These are phyloP conservation scores for Spizaetus ornatus DNA, from an alignment of 2,113 vertebrate species.

Conservation along the genomic window DNA sequence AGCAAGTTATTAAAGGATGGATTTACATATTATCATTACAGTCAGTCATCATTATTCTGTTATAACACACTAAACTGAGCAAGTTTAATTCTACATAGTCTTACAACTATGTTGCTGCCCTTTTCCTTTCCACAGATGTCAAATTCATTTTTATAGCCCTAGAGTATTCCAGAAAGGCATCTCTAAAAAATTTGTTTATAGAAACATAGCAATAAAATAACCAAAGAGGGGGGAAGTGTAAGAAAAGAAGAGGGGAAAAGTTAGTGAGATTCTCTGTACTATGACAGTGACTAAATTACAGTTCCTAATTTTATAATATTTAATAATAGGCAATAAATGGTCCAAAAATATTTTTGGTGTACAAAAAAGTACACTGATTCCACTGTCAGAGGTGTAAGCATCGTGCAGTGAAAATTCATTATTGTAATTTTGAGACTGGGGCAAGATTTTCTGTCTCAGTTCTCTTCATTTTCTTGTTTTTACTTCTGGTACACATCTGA, in stretches of 20 bases:
- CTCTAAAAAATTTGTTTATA: not conserved
- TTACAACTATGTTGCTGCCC: not conserved
- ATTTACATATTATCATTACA: conserved; percentile 44
- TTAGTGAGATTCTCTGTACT: not conserved
- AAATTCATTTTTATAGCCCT: not conserved
- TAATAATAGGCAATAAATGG: not conserved
- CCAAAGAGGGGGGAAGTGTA: not conserved
- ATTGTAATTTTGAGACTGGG: not conserved
- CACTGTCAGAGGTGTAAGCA: not conserved
- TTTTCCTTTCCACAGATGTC: not conserved
- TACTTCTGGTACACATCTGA: not conserved
- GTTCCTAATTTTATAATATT: not conserved
- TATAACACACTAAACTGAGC: not conserved
- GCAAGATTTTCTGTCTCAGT: not conserved
- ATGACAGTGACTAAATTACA: not conserved
- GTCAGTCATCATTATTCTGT: not conserved
- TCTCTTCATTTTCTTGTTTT: not conserved
- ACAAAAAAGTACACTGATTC: not conserved
- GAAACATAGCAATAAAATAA: not conserved
- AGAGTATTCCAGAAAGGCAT: not conserved
- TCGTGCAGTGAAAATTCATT: not conserved
- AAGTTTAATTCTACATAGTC: not conserved
- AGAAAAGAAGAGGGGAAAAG: not conserved
- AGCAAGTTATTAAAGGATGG: not conserved
- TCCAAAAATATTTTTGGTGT: not conserved